phyloP scores from a whole-genome alignment of 2,113 vertebrate species.

The Plotosus lineatus region DNA sequence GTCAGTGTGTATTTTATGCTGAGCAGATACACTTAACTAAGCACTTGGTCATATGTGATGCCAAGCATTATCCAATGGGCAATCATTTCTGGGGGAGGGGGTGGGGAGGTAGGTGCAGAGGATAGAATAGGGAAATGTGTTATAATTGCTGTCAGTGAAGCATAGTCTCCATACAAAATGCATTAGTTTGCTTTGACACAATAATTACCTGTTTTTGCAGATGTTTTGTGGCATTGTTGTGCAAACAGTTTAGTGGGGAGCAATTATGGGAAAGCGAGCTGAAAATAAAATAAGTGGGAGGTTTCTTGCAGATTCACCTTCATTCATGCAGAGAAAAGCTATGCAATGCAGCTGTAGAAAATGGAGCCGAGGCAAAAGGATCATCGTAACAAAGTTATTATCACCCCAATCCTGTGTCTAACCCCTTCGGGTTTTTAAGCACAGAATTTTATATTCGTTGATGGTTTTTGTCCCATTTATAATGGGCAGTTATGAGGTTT shows the following conservation, averaged over 20 bases:
- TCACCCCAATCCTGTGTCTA: slow-evolving; percentile 49
- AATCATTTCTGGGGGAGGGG: slow-evolving; percentile 79
- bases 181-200: slow-evolving; percentile 92
- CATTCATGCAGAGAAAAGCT: slow-evolving; percentile 82
- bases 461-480: slow-evolving; percentile 14
- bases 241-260: slow-evolving; percentile 86
- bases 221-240: slow-evolving; percentile 95
- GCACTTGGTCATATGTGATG: slow-evolving; percentile 78
- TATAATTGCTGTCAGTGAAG: slow-evolving; percentile 90
- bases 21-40: slow-evolving; percentile 69
- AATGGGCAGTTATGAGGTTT: slow-evolving; percentile 41
- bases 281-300: slow-evolving; percentile 93
- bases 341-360: slow-evolving; percentile 84
- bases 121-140: slow-evolving; percentile 79
- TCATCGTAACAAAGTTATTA: slow-evolving; percentile 75
- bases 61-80: slow-evolving; percentile 78
- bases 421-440: slow-evolving; percentile 49
- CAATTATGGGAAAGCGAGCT: slow-evolving; percentile 91
- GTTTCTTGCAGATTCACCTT: slow-evolving; percentile 87
- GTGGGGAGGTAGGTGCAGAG: slow-evolving; percentile 38
- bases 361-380: slow-evolving; percentile 65
- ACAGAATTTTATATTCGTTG: slow-evolving; percentile 26
- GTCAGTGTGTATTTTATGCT: slow-evolving; percentile 63
- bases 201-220: slow-evolving; percentile 97
- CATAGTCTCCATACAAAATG: slow-evolving; percentile 90